These are phyloP conservation scores for silkworm (Bombyx mori) DNA, from an alignment of 1,140 invertebrate species.

Conservation along the genomic window ASM3026992v2 NC_085116.1:17772501-17773000, in stretches of 20 bases:
- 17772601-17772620: conserved; percentile 88
- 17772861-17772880: conserved; percentile 75
- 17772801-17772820: conserved; percentile 72
- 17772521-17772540: conserved; percentile 41
- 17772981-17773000: conserved; percentile 91
- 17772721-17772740: conserved; percentile 73
- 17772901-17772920: conserved; percentile 96
- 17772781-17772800: conserved; percentile 29
- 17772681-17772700: conserved; percentile 17
- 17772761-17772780: conserved; percentile 67
- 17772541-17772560: conserved; percentile 92
- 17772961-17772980: conserved; percentile 89
- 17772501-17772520: conserved; percentile 91
- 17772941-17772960: conserved; percentile 91
- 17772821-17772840: conserved; percentile 94
- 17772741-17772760: conserved; percentile 71
- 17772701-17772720: conserved; percentile 78
- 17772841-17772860: conserved; percentile 90
- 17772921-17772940: conserved; percentile 91
- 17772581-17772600: conserved; percentile 93
- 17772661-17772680: conserved; percentile 21
- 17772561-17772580: conserved; percentile 92
- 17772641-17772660: conserved; percentile 82
- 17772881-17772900: conserved; percentile 73
- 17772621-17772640: conserved; percentile 85